A percentile compares a stretch with the other conserved stretches of the same genome.
phyloP scores from a whole-genome alignment of 2,113 vertebrate genomes.

The Solea solea region DNA sequence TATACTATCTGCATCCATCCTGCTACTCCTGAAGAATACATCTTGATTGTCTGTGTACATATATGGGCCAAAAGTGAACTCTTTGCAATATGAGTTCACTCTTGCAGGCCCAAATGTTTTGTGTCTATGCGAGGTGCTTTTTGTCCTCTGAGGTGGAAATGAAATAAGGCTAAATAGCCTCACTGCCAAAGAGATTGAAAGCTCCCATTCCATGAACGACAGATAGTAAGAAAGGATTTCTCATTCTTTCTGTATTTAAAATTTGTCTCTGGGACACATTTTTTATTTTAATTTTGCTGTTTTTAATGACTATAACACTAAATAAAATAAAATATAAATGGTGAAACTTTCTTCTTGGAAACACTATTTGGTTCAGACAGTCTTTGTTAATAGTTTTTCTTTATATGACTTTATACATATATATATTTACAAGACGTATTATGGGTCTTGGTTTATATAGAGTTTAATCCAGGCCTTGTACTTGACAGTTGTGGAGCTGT shows the following conservation, averaged over 20 bases:
- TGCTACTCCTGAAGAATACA: conserved; percentile 60
- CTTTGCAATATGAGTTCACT: conserved; percentile 33
- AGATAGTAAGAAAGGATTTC: conserved; percentile 38
- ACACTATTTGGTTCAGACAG: no score
- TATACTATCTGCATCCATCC: conserved; percentile 60
- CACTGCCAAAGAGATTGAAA: conserved; percentile 44
- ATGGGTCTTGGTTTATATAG: neutral
- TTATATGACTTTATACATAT: no score
- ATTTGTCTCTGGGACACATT: neutral
- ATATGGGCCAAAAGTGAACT: conserved; percentile 41
- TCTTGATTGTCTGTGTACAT: conserved; percentile 4
- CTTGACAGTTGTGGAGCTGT: conserved; percentile 18
- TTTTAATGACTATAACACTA: no score
- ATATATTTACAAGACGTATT: neutral
- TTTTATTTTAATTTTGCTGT: no score
- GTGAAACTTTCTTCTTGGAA: no score
- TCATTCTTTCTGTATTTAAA: neutral
- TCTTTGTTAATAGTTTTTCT: no score
- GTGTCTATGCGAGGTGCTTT: conserved; percentile 39
- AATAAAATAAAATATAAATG: no score
- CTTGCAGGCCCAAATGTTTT: conserved; percentile 34
- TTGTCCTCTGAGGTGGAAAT: conserved; percentile 50
- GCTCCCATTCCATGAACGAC: conserved; percentile 4
- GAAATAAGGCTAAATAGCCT: conserved; percentile 32
- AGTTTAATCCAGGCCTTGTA: neutral